Evolutionary conservation across 2,113 vertebrate species (phyloP), one percentile per base, ranked within the genome.

Genomic region (Nothocercus julius): DNA sequence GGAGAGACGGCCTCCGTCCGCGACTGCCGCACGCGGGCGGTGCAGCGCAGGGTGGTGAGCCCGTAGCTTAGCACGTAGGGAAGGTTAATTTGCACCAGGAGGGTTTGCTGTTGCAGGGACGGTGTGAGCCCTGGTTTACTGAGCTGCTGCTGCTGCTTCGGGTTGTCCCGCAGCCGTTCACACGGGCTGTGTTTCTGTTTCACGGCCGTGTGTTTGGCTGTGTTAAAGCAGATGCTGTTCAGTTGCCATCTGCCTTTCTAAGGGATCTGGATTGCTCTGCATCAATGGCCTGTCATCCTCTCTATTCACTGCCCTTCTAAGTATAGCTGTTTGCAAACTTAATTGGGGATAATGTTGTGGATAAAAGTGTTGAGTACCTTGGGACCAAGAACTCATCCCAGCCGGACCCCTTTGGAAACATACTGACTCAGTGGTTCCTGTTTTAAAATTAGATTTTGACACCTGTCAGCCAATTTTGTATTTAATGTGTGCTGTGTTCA

Each of bases 241-340:
- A 93, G 89, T 82, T 42, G 62, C 84, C 89, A 89, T 24, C 78
- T 82, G 81, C 62, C 69, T 85, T 92, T 79, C 81, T 85, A 45
- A 89, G 75, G 53, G 69, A 58, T 85, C 87, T 89, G 81, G 73
- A 84, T 87, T 7, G 2, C 77, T 84, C 2, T 0, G 58, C 78
- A 85, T 92, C 91, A 76, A 17, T 2, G 1, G 49, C 77, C 73
- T 90, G 92, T 86, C 93, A 84, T 95, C 25, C 1, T 89, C 87
- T 94, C 91, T 92, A 93, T 95, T 93, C 95, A 89, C 75, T 85
- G 91, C 75, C 92, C 44, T 80, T 92, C 94, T 89, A 91, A 91
- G 82, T 89, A 85, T 92, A 95, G 87, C 82, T 82, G n/a, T 76
- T 93, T 95, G 87, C 87, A 89, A 32, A 92, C 85, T 62, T 82